Conservation (phyloP, 2,113 vertebrate species). For the Cavia aperea region DNA sequence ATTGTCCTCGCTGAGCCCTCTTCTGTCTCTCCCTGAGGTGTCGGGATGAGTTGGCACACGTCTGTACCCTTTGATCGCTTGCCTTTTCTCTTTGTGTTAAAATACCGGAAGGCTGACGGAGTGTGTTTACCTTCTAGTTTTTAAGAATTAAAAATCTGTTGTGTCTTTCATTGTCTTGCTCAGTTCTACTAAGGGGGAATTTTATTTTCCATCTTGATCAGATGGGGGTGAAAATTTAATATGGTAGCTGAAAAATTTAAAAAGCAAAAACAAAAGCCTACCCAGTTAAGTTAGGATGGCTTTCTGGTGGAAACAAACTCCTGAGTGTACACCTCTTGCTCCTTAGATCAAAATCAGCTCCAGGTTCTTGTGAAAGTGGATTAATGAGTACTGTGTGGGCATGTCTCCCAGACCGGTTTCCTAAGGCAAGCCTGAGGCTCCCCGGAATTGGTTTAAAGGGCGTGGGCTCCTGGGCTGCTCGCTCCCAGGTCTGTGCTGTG, state of each 20-base stretch:
- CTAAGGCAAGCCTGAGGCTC: constrained; percentile 14
- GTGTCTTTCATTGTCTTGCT: constrained; percentile 2
- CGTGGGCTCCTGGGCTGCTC: constrained; percentile 26
- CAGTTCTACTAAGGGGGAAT: background rate
- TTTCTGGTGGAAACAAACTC: background rate
- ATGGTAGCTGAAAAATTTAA: constrained; percentile 28
- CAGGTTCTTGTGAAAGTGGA: constrained; percentile 28
- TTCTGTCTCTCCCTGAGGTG: background rate
- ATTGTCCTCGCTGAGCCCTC: background rate
- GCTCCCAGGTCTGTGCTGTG: constrained; percentile 3
- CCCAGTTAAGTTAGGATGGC: background rate
- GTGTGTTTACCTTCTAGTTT: background rate
- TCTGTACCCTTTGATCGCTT: background rate
- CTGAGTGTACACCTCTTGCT: background rate
- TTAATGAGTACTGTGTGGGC: constrained; percentile 49
- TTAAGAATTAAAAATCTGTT: constrained; percentile 21
- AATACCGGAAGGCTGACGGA: background rate
- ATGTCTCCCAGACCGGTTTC: constrained; percentile 47
- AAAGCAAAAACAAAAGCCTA: background rate
- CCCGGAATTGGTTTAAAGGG: background rate
- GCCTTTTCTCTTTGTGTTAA: constrained; percentile 11
- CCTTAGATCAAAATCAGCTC: constrained; percentile 35
- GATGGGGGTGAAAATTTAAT: background rate
- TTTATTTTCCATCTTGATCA: background rate
- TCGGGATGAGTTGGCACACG: background rate